A percentile compares a stretch with the other conserved stretches of the same genome.
phyloP scores from a whole-genome alignment of 2,113 vertebrate genomes.

The Cyanoramphus novaezelandiae region DNA sequence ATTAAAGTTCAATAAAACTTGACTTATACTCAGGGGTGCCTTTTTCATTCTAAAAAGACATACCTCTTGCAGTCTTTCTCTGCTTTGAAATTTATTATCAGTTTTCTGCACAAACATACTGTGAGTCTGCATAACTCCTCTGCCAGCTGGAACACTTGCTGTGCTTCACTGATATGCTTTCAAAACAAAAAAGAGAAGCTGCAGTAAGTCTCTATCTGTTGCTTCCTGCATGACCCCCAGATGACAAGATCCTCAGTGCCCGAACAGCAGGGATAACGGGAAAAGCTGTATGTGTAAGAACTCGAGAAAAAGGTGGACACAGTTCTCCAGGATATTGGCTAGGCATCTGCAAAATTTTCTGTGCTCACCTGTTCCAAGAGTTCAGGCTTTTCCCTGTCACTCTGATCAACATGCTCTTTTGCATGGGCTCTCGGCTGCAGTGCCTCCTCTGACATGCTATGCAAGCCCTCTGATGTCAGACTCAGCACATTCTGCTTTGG shows the following conservation, averaged over 20 bases:
- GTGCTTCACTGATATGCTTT: slow-evolving; percentile 85
- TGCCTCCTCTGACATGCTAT: slow-evolving; percentile 84
- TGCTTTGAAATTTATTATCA: slow-evolving; percentile 84
- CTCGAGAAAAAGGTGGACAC: fast-evolving
- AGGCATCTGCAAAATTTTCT: not conserved
- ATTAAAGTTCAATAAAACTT: not conserved
- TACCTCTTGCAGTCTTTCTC: slow-evolving; percentile 90
- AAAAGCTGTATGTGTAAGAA: not conserved
- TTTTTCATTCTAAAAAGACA: not conserved
- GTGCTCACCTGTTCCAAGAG: slow-evolving; percentile 43
- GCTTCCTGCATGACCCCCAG: not conserved
- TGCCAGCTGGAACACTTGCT: slow-evolving; percentile 80
- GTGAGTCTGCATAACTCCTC: slow-evolving; percentile 34
- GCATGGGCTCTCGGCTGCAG: slow-evolving; percentile 80
- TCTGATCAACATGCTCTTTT: slow-evolving; percentile 79
- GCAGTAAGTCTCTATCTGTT: not conserved
- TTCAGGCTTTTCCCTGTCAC: slow-evolving; percentile 37
- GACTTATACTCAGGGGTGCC: too few species aligned
- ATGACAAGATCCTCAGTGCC: not conserved
- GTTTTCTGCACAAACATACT: slow-evolving; percentile 78
- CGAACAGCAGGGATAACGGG: not conserved
- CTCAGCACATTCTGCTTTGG: slow-evolving; percentile 80
- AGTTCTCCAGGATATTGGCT: not conserved
- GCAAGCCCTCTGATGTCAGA: slow-evolving; percentile 79
- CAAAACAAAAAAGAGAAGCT: not conserved